Percentiles rank a stretch among this genome's conserved stretches.
Conservation (phyloP, 2,888 invertebrate species). For the Petrolisthes manimaculis region DNA sequence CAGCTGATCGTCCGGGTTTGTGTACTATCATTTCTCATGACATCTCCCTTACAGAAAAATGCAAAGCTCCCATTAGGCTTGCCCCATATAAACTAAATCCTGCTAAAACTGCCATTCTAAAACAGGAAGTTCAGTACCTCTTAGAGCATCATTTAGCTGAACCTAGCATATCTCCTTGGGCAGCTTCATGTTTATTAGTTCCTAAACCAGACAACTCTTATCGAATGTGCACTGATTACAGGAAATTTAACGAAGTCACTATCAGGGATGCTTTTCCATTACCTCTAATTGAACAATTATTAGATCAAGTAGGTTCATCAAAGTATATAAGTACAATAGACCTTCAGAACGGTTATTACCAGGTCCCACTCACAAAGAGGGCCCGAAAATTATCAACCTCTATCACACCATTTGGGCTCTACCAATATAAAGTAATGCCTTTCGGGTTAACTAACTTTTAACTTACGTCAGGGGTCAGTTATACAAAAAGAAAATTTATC, state of each 20-base stretch:
- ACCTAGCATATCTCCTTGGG: background rate
- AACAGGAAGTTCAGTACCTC: background rate
- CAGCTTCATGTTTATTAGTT: background rate
- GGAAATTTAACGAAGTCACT: no score
- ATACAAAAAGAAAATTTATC: no score
- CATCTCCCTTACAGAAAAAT: no score
- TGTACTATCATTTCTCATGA: no score
- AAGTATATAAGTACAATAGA: background rate
- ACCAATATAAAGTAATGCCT: background rate
- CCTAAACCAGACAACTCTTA: background rate
- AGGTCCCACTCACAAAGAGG: background rate
- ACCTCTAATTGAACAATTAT: background rate
- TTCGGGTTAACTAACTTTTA: background rate
- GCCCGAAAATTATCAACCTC: background rate
- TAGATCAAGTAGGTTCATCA: background rate
- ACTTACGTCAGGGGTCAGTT: no score
- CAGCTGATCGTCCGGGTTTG: no score
- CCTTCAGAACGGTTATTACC: background rate
- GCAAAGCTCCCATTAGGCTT: no score
- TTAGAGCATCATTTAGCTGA: background rate
- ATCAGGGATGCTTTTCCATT: background rate
- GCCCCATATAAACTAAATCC: no score
- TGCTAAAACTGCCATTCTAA: background rate
- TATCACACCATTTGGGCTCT: background rate
- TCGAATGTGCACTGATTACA: background rate